Conservation (phyloP, 2,888 invertebrate genomes). For the Octodonta nipae region DNA sequence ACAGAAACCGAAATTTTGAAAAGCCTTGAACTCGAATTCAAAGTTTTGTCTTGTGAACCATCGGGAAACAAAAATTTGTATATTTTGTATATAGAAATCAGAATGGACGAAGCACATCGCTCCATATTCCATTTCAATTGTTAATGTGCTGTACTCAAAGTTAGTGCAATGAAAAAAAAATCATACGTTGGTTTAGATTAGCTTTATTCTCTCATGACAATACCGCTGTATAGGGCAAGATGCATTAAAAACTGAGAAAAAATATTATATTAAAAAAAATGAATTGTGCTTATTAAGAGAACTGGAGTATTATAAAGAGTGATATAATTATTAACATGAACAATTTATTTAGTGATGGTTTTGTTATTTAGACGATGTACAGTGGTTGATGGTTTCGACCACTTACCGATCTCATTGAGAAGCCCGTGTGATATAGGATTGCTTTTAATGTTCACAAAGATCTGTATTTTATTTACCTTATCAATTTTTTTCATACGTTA, state of each 20-base stretch:
- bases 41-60: no score
- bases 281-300: slow-evolving; percentile 16
- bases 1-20: no score
- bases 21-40: no score
- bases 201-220: slow-evolving; percentile 29
- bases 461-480: slow-evolving; percentile 33
- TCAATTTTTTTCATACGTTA: slow-evolving; percentile 12
- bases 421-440: slow-evolving; percentile 37
- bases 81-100: no score
- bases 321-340: slow-evolving; percentile 26
- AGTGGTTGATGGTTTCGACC: slow-evolving; percentile 9
- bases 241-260: slow-evolving; percentile 16
- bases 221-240: slow-evolving; percentile 25
- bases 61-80: no score
- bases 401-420: slow-evolving; percentile 34
- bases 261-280: not conserved
- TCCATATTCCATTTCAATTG: slow-evolving; percentile 11
- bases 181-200: slow-evolving; percentile 13
- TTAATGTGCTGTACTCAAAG: slow-evolving; percentile 16
- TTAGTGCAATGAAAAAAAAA: slow-evolving; percentile 15
- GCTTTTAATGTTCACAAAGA: slow-evolving; percentile 35
- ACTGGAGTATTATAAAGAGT: slow-evolving; percentile 27
- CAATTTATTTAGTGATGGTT: slow-evolving; percentile 24
- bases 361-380: slow-evolving; percentile 16
- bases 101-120: no score